Base-by-base conservation (phyloP, 2,888 invertebrate genomes). In the Spicauda simplicius region DNA sequence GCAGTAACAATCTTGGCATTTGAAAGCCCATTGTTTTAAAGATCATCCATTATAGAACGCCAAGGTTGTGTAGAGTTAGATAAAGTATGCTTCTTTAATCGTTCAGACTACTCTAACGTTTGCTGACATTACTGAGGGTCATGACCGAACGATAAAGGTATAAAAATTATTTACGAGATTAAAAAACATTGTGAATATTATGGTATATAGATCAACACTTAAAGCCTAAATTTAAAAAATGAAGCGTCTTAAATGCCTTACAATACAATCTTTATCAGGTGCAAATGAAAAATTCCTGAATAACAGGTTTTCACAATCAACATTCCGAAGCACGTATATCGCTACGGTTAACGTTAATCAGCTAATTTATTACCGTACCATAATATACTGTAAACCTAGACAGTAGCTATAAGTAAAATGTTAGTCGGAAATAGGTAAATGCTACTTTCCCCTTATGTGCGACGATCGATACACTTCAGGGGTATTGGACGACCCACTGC, bases 21-120 rank as follows among this genome's bases (percentile, higher is more conserved):
- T 19, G 20, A 57, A 57, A 57, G 41, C 18, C 41, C 57, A 56
- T 56, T 56, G 56, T 56, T 57, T 57, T 19, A 57, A 57, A 41
- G 19, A 57, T 19, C 57, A 57, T 18, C 57, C 6, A 16, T 19
- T 41, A 33, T 14, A 18, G 37, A 41, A 41, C 41, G 14, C 20
- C 8, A 57, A 14, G 41, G 19, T 45, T 50, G 50, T 0, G 6
- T 50, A 18, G 16, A 16, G 48, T 18, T 18, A 50, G 18, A 50
- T 50, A 50, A 18, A 48, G 6, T 48, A 18, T 50, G 50, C 18
- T 18, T 50, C 50, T 18, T 50, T 2, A 8, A 50, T 18, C 50
- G 50, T 50, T 1, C 10, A 50, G 50, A 48, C 37, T n/a, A 1
- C 45, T 12, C 14, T 41, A n/a, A 16, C 16, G 48, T 16, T 14